Evolutionary conservation across 1,140 invertebrate genomes (phyloP).

Genomic region (Pinna nobilis): DNA sequence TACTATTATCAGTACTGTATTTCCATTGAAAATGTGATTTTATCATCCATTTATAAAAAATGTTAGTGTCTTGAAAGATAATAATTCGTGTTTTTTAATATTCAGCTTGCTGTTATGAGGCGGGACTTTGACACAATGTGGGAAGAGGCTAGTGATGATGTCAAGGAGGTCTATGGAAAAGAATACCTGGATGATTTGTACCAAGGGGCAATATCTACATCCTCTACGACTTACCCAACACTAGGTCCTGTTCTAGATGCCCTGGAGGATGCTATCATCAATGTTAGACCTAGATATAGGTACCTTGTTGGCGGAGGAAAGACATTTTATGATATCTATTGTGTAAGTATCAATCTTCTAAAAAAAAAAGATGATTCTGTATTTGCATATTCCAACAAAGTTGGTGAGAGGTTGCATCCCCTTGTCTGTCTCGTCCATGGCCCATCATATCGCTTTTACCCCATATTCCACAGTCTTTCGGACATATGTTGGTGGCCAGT

Average conservation of each 20-base stretch:
- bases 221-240: conserved; percentile 32
- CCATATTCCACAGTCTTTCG: too few relatives aligned
- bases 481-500: too few relatives aligned
- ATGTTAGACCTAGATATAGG: conserved; percentile 45
- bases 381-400: background rate
- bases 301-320: conserved; percentile 61
- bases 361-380: too few relatives aligned
- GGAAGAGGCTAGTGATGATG: conserved; percentile 49
- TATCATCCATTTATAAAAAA: too few relatives aligned
- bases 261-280: conserved; percentile 55
- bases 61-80: too few relatives aligned
- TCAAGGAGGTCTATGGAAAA: conserved; percentile 51
- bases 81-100: too few relatives aligned
- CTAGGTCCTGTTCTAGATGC: conserved; percentile 54
- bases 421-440: background rate
- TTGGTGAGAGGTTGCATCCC: background rate
- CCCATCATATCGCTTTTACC: background rate
- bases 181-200: conserved; percentile 34
- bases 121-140: conserved; percentile 53
- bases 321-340: conserved; percentile 48
- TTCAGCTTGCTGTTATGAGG: conserved; percentile 12
- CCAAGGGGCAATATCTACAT: conserved; percentile 22
- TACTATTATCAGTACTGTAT: too few relatives aligned
- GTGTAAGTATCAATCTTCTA: conserved; percentile 40
- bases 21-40: too few relatives aligned